Evolutionary conservation across 1,140 invertebrate genomes (phyloP), one percentile per base, ranked within the genome.

Genomic region (Orchestia grillus): DNA sequence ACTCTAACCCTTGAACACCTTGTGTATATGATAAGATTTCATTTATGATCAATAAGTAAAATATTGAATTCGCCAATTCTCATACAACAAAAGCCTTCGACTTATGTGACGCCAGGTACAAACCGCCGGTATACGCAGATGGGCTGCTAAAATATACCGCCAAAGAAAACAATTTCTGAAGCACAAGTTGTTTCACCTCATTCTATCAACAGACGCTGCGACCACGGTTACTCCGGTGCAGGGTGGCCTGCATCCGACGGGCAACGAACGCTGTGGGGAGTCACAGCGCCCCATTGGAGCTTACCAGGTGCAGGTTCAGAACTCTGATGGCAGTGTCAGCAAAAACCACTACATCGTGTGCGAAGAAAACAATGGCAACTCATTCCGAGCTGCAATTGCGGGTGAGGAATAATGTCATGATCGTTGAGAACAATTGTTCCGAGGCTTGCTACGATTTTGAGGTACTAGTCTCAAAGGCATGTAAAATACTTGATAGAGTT

Each of bases 271-370:
- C n/a, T 90, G 88, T 44, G 88, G 88, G 23, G 41, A 23, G 11
- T 42, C 88, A 4, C 88, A 42, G 88, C 88, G 88, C 15, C 88
- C 88, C 3, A 44, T 90, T 41, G 88, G 88, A 44, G 88, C 88
- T 41, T 90, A 90, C 88, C 41, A 41, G 43, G 88, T 42, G 41
- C 88, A 90, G 28, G 88, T 90, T 16, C 88, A 90, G 88, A 41
- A 42, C 15, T 44, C 88, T 23, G 43, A 41, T 36, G 88, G 88
- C 43, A 42, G 41, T 41, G 28, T 28, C 36, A 90, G 88, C 15
- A 90, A 90, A 44, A 44, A 90, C 43, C 88, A 90, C 88, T 90
- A 90, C 41, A 41, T 90, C 88, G n/a, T 90, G 4, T 90, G 88
- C 88, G 88, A 90, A 77, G 62, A 36, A 36, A 90, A 90, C 88